Conservation (phyloP, 2,113 vertebrate species). For the Menidia beryllina region DNA sequence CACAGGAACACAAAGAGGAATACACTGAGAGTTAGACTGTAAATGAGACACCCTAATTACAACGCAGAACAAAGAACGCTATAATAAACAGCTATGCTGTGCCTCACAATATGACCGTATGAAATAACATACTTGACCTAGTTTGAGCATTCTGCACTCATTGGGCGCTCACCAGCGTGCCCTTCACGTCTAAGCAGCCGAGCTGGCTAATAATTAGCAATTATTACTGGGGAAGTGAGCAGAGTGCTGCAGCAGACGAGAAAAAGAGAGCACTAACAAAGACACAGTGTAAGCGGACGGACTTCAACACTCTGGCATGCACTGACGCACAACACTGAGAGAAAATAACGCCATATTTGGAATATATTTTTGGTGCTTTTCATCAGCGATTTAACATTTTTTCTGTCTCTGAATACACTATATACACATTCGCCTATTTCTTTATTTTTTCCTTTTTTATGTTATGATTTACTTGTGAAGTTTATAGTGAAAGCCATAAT, state of each 20-base stretch:
- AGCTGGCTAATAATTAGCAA: slow-evolving; percentile 70
- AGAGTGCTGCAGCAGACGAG: slow-evolving; percentile 18
- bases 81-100: background rate
- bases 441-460: background rate
- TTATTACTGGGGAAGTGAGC: slow-evolving; percentile 57
- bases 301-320: slow-evolving; percentile 22
- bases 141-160: background rate
- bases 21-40: background rate
- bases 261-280: slow-evolving; percentile 24
- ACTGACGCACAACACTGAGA: slow-evolving; percentile 6
- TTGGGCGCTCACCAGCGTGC: background rate
- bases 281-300: slow-evolving; percentile 7
- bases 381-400: background rate
- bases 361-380: background rate
- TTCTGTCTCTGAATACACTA: background rate
- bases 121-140: slow-evolving; percentile 28
- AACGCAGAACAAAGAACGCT: background rate
- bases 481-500: background rate
- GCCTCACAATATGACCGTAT: no score
- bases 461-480: background rate
- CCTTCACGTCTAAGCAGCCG: slow-evolving; percentile 23
- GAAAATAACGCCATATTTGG: background rate
- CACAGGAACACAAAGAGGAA: background rate
- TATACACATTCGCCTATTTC: background rate
- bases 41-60: background rate